Evolutionary conservation across 92 coral and sea anemone genomes (phyloP).

Genomic region (Palythoa caribaeorum): DNA sequence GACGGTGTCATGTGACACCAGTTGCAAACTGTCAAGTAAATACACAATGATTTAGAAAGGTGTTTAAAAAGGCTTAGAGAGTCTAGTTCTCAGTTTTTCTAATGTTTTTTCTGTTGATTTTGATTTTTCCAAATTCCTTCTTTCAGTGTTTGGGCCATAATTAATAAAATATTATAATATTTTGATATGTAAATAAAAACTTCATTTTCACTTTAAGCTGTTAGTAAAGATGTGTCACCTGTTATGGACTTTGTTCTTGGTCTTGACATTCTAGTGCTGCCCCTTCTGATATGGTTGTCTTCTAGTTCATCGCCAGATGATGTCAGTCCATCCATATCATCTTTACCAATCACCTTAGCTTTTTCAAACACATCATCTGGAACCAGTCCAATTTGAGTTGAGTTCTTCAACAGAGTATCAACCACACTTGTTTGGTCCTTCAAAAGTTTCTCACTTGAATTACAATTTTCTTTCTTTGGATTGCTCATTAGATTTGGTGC

Average conservation of each 20-base stretch:
- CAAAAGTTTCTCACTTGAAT: constrained; percentile 81
- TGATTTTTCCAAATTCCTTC: too few relatives aligned
- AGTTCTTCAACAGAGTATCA: constrained; percentile 82
- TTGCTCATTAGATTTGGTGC: constrained; percentile 93
- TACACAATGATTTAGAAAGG: too few relatives aligned
- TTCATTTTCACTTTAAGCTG: neutral
- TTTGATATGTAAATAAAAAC: too few relatives aligned
- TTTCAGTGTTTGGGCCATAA: too few relatives aligned
- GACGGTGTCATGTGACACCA: too few relatives aligned
- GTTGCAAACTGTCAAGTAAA: too few relatives aligned
- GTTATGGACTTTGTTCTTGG: constrained; percentile 90
- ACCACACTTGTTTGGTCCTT: constrained; percentile 90
- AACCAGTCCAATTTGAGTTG: constrained; percentile 87
- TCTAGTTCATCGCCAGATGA: constrained; percentile 99
- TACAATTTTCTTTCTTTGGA: constrained; percentile 81
- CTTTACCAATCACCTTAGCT: constrained; percentile 83
- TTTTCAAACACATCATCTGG: constrained; percentile 84
- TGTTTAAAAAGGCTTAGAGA: too few relatives aligned
- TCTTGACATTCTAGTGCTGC: constrained; percentile 67
- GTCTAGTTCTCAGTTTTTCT: too few relatives aligned
- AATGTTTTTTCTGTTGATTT: too few relatives aligned
- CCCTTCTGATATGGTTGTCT: constrained; percentile 59
- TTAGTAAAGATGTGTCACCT: constrained; percentile 58
- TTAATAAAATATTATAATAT: too few relatives aligned
- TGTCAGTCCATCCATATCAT: constrained; percentile 79